Conservation (phyloP, 1,140 invertebrate genomes). For the Lasioglossum baleicum region DNA sequence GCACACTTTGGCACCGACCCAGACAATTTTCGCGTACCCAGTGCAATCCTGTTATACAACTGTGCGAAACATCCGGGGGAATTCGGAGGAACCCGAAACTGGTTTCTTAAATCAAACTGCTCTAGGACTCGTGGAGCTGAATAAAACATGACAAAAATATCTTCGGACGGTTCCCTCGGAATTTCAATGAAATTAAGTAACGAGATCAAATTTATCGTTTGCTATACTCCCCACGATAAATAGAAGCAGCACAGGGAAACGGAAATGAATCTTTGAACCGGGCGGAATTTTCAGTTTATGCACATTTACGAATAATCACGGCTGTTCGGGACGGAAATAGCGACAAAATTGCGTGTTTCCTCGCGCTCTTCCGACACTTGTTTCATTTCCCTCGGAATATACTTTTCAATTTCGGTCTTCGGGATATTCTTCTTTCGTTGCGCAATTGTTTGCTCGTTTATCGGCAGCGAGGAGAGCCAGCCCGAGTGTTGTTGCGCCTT, state of each 20-base stretch:
- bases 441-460: slow-evolving; percentile 34
- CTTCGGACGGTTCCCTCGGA: no score
- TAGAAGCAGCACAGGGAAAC: no score
- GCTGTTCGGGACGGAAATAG: no score
- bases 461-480: slow-evolving; percentile 3
- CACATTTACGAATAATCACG: no score
- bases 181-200: no score
- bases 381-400: slow-evolving; percentile 44
- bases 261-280: no score
- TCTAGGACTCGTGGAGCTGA: neutral
- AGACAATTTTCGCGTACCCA: neutral
- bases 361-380: neutral
- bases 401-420: slow-evolving; percentile 26
- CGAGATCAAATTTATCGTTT: no score
- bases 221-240: no score
- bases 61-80: neutral
- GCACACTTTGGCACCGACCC: neutral
- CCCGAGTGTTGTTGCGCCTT: slow-evolving; percentile 16
- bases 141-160: neutral
- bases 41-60: neutral
- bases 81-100: neutral
- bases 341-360: neutral
- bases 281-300: no score
- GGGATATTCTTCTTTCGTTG: slow-evolving; percentile 17
- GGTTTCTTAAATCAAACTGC: neutral